Evolutionary conservation across 2,888 invertebrate species (phyloP).

Genomic region (Caenorhabditis sp.): DNA sequence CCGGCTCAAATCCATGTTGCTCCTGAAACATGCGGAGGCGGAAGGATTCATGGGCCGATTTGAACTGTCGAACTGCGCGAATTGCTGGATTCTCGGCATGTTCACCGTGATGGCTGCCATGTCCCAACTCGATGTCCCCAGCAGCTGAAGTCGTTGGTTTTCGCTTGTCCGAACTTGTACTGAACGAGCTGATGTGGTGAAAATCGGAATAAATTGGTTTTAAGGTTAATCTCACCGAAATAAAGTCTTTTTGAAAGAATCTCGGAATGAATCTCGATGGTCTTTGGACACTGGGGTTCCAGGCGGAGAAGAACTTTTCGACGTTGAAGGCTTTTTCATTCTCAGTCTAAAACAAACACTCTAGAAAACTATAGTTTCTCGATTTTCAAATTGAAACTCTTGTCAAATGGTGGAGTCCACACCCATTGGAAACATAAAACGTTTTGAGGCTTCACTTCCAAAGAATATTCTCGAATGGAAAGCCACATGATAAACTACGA

Average conservation of each 20-base stretch:
- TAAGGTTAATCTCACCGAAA: conserved; percentile 43
- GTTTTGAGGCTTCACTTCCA: conserved; percentile 45
- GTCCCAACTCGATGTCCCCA: conserved; percentile 50
- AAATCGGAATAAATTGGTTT: conserved; percentile 16
- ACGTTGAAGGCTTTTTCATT: conserved; percentile 61
- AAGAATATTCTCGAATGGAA: conserved; percentile 39
- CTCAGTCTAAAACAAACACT: conserved; percentile 33
- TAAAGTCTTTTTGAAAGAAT: conserved; percentile 56
- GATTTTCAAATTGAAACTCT: conserved; percentile 14
- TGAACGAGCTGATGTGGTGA: conserved; percentile 56
- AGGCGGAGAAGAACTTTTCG: conserved; percentile 69
- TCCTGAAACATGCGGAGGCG: conserved; percentile 80
- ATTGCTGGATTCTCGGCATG: conserved; percentile 56
- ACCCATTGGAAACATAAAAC: not conserved
- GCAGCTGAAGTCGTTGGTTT: conserved; percentile 46
- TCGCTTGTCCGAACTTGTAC: conserved; percentile 64
- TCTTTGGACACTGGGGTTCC: conserved; percentile 68
- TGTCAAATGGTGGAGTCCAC: not conserved
- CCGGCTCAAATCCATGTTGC: conserved; percentile 76
- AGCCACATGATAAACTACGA: conserved; percentile 44
- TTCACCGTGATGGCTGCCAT: conserved; percentile 41
- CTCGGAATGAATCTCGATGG: conserved; percentile 70
- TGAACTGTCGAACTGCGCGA: conserved; percentile 70
- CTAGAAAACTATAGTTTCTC: not conserved
- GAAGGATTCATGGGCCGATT: conserved; percentile 80